Conservation (phyloP, 2,888 invertebrate genomes). For the Caenorhabditis imperialis region DNA sequence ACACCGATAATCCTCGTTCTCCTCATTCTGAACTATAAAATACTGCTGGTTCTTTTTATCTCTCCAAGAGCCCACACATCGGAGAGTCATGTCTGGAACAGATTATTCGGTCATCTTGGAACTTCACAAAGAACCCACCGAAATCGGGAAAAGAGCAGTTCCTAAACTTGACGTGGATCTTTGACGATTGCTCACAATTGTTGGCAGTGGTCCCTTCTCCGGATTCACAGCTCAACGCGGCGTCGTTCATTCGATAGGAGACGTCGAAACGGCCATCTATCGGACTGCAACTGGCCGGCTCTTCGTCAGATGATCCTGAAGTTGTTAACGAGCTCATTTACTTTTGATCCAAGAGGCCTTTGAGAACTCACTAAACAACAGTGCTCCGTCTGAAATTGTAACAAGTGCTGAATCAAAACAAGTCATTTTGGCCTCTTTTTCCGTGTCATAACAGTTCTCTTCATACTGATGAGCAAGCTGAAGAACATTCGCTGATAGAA, state of each 20-base stretch:
- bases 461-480: constrained; percentile 70
- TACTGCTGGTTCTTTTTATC: constrained; percentile 44
- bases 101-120: neutral
- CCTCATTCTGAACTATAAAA: constrained; percentile 63
- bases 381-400: constrained; percentile 60
- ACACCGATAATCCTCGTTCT: constrained; percentile 69
- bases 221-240: constrained; percentile 58
- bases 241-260: constrained; percentile 58
- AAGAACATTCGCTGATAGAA: constrained; percentile 63
- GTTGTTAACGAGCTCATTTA: too few species aligned
- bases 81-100: constrained; percentile 58
- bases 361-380: constrained; percentile 66
- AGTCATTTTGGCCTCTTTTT: constrained; percentile 62
- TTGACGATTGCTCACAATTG: constrained; percentile 60
- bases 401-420: constrained; percentile 64
- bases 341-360: too few species aligned
- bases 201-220: constrained; percentile 60
- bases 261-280: constrained; percentile 66
- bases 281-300: constrained; percentile 60
- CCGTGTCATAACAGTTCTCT: constrained; percentile 64
- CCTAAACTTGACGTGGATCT: constrained; percentile 56
- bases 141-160: constrained; percentile 72
- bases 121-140: constrained; percentile 26
- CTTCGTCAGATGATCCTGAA: constrained; percentile 51
- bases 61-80: constrained; percentile 64